These are phyloP conservation scores for Pachydiplax longipennis DNA, from an alignment of 2,888 invertebrate species.

Conservation along the genomic window DNA sequence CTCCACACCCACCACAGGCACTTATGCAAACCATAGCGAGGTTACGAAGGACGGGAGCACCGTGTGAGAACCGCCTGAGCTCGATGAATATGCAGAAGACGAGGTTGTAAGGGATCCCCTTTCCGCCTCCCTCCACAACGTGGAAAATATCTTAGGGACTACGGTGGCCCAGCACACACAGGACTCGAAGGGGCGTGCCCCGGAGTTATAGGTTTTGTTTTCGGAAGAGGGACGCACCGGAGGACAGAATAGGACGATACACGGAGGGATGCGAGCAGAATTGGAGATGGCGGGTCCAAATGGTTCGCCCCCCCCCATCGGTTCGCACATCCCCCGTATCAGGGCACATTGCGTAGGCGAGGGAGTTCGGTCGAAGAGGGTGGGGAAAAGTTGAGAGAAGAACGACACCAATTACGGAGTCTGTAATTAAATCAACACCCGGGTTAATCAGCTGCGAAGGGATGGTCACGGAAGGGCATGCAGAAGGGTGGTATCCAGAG, in stretches of 20 bases:
- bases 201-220: constrained; percentile 25
- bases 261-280: not conserved
- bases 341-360: constrained; percentile 1
- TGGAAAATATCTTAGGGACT: not conserved
- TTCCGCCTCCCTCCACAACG: constrained; percentile 1
- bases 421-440: constrained; percentile 53
- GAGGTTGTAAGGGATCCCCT: constrained; percentile 36
- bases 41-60: constrained; percentile 32
- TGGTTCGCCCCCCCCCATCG: not conserved
- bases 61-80: constrained; percentile 19
- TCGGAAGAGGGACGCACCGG: not conserved
- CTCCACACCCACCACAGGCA: not conserved
- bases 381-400: constrained; percentile 46
- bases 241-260: not conserved
- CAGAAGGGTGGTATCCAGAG: not conserved
- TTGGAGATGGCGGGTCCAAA: not conserved
- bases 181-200: constrained; percentile 40
- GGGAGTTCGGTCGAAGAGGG: not conserved
- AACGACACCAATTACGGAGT: constrained; percentile 52
- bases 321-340: not conserved
- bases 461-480: constrained; percentile 37
- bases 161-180: not conserved
- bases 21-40: constrained; percentile 38
- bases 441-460: constrained; percentile 51
- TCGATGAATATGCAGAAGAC: constrained; percentile 41